Evolutionary conservation across 2,113 vertebrate species (phyloP).

Genomic region (Delphinapterus leucas): DNA sequence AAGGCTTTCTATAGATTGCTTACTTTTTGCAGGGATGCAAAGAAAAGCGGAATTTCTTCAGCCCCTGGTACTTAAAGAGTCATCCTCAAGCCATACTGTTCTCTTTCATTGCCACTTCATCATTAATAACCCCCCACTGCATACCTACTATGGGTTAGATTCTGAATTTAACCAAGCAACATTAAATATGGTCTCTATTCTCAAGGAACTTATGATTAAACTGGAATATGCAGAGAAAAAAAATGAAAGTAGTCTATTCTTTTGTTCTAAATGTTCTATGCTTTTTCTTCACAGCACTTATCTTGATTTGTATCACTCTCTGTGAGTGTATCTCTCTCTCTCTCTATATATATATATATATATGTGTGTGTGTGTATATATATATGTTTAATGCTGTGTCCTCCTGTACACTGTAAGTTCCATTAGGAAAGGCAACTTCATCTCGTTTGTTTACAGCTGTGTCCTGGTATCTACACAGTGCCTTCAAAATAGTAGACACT

Average conservation of each 20-base stretch:
- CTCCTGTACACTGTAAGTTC: neutral
- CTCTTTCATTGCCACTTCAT: neutral
- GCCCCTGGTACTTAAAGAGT: neutral
- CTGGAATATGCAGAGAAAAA: neutral
- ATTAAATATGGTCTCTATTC: neutral
- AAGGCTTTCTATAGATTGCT: neutral
- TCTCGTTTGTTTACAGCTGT: neutral
- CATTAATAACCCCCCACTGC: neutral
- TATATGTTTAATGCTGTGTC: neutral
- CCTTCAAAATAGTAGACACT: neutral
- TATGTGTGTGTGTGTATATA: neutral
- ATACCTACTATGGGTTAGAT: neutral
- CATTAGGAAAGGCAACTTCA: neutral
- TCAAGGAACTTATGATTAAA: neutral
- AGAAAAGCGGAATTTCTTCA: neutral
- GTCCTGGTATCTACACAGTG: neutral
- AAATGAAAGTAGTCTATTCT: neutral
- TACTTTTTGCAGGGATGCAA: neutral
- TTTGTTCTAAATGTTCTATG: neutral
- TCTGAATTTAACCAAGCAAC: neutral
- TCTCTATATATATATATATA: neutral
- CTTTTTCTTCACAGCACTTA: neutral
- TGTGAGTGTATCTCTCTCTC: neutral
- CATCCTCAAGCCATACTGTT: neutral
- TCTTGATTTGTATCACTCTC: neutral